Percentiles rank a stretch among this genome's conserved stretches.
phyloP scores from a whole-genome alignment of 2,888 invertebrate genomes.

The Vandiemenella viatica region DNA sequence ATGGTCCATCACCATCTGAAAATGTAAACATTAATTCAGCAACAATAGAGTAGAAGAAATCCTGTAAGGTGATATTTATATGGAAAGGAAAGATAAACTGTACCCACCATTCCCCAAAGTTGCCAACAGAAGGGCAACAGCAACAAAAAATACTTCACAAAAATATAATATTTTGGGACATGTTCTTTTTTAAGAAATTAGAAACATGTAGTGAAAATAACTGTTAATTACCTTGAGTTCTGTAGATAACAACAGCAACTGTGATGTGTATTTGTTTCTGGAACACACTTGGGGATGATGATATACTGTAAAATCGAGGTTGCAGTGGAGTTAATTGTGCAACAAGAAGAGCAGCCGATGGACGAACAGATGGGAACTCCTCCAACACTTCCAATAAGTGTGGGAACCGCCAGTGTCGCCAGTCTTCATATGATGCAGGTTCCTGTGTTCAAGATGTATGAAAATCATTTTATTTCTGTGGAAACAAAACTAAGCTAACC shows the following conservation, averaged over 20 bases:
- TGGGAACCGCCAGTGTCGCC: conserved; percentile 78
- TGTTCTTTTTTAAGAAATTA: no score
- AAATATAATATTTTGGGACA: no score
- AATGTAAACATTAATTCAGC: no score
- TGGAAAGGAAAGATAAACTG: no score
- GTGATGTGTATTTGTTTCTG: conserved; percentile 75
- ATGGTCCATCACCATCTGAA: conserved; percentile 62
- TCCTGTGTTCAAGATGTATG: conserved; percentile 42
- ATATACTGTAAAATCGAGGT: conserved; percentile 87
- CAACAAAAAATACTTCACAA: no score
- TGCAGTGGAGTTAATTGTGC: conserved; percentile 73
- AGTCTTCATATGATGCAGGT: conserved; percentile 79
- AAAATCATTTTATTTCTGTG: no score
- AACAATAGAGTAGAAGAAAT: no score
- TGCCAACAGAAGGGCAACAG: no score
- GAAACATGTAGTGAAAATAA: no score
- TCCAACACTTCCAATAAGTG: conserved; percentile 73
- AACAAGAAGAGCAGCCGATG: conserved; percentile 65
- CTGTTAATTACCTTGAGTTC: conserved; percentile 51
- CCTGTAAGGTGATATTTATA: no score
- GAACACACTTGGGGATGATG: conserved; percentile 66
- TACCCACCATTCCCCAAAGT: no score
- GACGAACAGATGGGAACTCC: conserved; percentile 73
- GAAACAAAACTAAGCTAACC: no score
- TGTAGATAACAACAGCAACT: conserved; percentile 80